Conservation (phyloP, 2,888 invertebrate species). For the Ophion ventricosus region DNA sequence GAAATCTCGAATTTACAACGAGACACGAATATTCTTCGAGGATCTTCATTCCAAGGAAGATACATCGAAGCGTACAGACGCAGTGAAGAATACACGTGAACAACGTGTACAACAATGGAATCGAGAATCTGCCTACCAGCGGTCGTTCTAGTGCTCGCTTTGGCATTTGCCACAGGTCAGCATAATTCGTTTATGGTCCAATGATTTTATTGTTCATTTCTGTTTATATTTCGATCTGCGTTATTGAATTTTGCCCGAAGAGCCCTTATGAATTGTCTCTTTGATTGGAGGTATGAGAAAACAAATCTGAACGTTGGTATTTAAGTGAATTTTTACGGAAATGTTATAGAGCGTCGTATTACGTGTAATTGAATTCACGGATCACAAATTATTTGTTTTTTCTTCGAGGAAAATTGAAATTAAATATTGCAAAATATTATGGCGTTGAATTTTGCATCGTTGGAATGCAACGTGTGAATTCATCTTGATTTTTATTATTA, state of each 20-base stretch:
- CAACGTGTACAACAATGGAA: constrained; percentile 58
- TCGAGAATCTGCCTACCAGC: constrained; percentile 64
- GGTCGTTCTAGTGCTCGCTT: constrained; percentile 67
- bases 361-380: too few species aligned
- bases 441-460: too few species aligned
- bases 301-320: neutral
- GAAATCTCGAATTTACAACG: neutral
- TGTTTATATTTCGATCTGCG: neutral
- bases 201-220: constrained; percentile 18
- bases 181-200: constrained; percentile 23
- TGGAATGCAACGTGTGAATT: too few species aligned
- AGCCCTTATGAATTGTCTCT: neutral
- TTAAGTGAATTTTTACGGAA: neutral
- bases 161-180: constrained; percentile 73
- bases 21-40: neutral
- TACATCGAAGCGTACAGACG: neutral
- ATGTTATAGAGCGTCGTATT: neutral
- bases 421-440: too few species aligned
- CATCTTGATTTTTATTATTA: too few species aligned
- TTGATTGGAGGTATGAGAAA: neutral
- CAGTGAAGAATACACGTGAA: constrained; percentile 61
- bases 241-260: too few species aligned
- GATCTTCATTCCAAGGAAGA: neutral
- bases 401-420: too few species aligned
- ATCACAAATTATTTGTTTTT: too few species aligned